Conservation (phyloP, 1,140 invertebrate genomes). For the Paraescarpia echinospica region DNA sequence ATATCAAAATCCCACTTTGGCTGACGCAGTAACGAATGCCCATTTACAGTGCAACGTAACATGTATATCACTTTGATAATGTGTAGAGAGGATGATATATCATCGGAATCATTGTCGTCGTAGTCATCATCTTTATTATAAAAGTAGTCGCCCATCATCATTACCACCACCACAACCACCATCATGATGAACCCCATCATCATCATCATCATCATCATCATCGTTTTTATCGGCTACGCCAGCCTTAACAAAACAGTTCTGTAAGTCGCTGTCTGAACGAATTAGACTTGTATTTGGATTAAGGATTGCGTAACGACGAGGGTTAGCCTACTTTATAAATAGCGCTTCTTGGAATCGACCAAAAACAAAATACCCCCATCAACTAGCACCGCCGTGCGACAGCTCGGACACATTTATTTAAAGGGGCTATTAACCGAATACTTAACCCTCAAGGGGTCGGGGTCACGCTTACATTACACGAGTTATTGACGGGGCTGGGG, state of each 20-base stretch:
- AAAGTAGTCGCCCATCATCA: too few species aligned
- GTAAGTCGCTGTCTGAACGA: too few species aligned
- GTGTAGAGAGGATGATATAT: too few species aligned
- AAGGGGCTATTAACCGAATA: not conserved
- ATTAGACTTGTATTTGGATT: too few species aligned
- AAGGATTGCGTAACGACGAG: not conserved
- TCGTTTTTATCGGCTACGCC: not conserved
- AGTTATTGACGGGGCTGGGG: too few species aligned
- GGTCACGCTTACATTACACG: too few species aligned
- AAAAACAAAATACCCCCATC: too few species aligned
- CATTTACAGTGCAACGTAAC: too few species aligned
- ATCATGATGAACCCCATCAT: not conserved
- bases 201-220: not conserved
- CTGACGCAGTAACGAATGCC: not conserved
- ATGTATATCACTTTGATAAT: too few species aligned
- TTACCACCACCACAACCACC: not conserved
- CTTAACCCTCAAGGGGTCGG: not conserved
- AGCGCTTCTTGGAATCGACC: not conserved
- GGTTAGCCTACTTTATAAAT: not conserved
- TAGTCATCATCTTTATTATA: not conserved
- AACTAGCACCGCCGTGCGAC: too few species aligned
- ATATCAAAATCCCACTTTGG: not conserved
- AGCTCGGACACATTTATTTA: too few species aligned
- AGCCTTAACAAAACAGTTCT: too few species aligned
- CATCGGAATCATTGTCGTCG: not conserved